Conservation (phyloP, 2,797 vertebrate genomes). For the Kryptopterus vitreolus region DNA sequence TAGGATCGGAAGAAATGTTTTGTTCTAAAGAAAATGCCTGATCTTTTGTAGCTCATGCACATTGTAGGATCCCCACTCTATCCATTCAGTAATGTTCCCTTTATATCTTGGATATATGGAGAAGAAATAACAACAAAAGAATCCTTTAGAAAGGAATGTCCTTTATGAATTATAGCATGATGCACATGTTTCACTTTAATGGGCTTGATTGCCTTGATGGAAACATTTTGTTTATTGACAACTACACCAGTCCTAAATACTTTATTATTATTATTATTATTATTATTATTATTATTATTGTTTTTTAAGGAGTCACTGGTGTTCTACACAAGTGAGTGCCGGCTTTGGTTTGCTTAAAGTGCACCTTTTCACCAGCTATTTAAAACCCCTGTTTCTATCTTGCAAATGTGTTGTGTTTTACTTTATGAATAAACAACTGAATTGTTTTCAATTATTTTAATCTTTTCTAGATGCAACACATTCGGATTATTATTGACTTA, state of each 20-base stretch:
- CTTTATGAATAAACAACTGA: conserved; percentile 17
- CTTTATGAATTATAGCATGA: conserved; percentile 3
- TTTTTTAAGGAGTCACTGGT: not conserved
- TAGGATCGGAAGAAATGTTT: conserved; percentile 18
- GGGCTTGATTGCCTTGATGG: not conserved
- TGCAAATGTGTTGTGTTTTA: conserved; percentile 20
- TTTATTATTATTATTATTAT: too few species aligned
- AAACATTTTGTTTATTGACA: conserved; percentile 14
- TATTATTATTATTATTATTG: too few species aligned
- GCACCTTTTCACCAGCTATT: conserved; percentile 49
- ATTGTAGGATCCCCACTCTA: conserved; percentile 23
- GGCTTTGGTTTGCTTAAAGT: conserved; percentile 4
- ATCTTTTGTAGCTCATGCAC: conserved; percentile 43
- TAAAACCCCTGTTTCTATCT: conserved; percentile 24
- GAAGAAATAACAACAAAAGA: not conserved
- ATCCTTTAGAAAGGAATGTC: conserved; percentile 10
- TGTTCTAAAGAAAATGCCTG: conserved; percentile 12
- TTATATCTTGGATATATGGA: not conserved
- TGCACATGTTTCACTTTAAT: conserved; percentile 4
- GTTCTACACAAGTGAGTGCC: conserved; percentile 3
- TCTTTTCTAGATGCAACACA: not conserved
- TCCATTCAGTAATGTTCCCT: conserved; percentile 10
- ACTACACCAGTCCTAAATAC: not conserved
- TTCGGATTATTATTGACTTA: not conserved
- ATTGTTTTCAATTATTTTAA: not conserved